Conservation (phyloP, 2,113 vertebrate genomes). For the Dasyornis broadbenti region DNA sequence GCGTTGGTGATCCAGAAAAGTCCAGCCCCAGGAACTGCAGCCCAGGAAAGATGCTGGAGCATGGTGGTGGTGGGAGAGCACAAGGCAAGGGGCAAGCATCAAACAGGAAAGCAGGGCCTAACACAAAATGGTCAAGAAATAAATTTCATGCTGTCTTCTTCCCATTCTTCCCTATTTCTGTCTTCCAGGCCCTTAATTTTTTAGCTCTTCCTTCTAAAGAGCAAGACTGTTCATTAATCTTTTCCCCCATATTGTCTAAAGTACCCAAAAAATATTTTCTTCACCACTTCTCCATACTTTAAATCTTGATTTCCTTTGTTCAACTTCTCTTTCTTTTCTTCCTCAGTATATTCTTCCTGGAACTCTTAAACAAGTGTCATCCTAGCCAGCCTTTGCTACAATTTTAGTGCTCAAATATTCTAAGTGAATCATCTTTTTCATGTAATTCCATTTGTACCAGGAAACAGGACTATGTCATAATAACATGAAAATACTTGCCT, state of each 20-base stretch:
- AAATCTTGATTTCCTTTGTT: neutral
- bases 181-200: neutral
- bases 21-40: neutral
- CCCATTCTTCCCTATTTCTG: neutral
- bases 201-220: neutral
- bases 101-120: neutral
- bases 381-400: neutral
- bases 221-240: neutral
- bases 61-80: rapidly evolving
- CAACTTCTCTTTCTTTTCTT: neutral
- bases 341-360: neutral
- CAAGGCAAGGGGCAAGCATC: neutral
- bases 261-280: neutral
- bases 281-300: neutral
- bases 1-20: neutral
- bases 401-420: neutral
- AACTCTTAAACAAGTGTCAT: neutral
- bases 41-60: neutral
- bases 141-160: neutral
- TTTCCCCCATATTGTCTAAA: neutral
- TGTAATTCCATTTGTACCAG: neutral
- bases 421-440: neutral
- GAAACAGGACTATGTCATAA: neutral
- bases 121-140: neutral
- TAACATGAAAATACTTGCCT: neutral